Base-by-base conservation (phyloP, 2,797 vertebrate genomes). In the Xiphorhynchus erythropygius region DNA sequence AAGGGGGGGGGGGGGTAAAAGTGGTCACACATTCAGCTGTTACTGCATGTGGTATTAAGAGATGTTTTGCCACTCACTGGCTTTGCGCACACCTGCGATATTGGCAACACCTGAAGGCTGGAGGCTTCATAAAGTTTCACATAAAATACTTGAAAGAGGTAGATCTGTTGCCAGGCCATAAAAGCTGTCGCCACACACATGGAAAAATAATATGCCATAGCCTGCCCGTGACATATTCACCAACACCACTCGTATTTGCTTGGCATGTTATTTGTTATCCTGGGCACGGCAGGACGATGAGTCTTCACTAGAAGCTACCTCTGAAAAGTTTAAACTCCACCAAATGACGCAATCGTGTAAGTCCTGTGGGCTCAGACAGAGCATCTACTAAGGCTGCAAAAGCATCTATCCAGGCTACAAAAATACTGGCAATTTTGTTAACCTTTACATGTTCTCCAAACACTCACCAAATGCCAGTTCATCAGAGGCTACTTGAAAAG, bases 101-200 rank as follows among this genome's bases (percentile, higher is more conserved):
- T 2, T 49, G 78, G 82, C 69, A 89, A 73, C 69, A 67, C 59
- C 70, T 50, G 74, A 88, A 11, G 1, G 50, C 47, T 67, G 39
- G 69, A 93, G 73, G 50, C 70, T 84, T 60, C 41, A 18, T 63
- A 37, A 82, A 55, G 27, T 79, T 73, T 76, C 93, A 56, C 42
- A 50, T 63, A 57, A 88, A 93, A 89, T 25, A 76, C 89, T 41
- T 82, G 52, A 81, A 92, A 85, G 89, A 84, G 69, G 90, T 73
- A 89, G 56, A 73, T 53, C 52, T 69, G 77, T 74, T 91, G 83
- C 89, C 91, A 94, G 85, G 74, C 79, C 74, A 53, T 81, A 93
- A 95, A 95, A 88, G 27, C 63, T 79, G 92, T 79, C 22, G 7
- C 82, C 92, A 90, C 79, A 88, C 84, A 93, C 47, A 35, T 11